Evolutionary conservation across 2,113 vertebrate species (phyloP), one percentile per base, ranked within the genome.

Genomic region (Jaculus jaculus): DNA sequence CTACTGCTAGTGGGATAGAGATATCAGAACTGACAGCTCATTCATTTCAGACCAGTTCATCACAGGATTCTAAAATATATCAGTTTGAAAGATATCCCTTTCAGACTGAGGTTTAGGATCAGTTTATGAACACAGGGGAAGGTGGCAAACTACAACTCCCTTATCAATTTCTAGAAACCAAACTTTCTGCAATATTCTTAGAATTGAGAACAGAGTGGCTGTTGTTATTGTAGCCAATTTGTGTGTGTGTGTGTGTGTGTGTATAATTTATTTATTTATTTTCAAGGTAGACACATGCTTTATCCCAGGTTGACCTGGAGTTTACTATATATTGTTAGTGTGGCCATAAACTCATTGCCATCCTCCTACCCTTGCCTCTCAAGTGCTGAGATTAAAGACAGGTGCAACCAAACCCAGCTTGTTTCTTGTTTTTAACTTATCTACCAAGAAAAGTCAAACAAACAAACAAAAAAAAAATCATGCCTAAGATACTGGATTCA

Each of bases 11-110:
- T 83, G 37, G 86, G 93, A 84, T 28, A 80, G 61, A 77, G 16
- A 94, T 87, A 74, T 87, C 58, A 58, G 86, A 73, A 72, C 42
- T 87, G 84, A 78, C 85, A 87, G 60, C 51, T 28, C 51, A 63
- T 87, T 93, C 58, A 73, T 91, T 94, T 84, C 20, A 28, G 13
- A 61, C 11, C 9, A 75, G 58, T 93, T 84, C 73, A 23, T 90
- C 84, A 24, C 37, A 80, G 9, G 13, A 80, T 58, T 92, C 60
- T 80, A 79, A 93, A 65, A 93, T 92, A 5, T 79, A 84, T 80
- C 65, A 34, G 9, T n/a, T 54, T 92, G n/a, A 83, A 94, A 94
- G 26, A 7, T 87, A 47, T 32, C 75, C 63, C 13, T 95, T 32
- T 63, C 85, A 82, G 54, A 17, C 15, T 2, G 15, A 86, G 2